Base-by-base conservation (phyloP, 2,888 invertebrate genomes). In the Tinea trinotella region DNA sequence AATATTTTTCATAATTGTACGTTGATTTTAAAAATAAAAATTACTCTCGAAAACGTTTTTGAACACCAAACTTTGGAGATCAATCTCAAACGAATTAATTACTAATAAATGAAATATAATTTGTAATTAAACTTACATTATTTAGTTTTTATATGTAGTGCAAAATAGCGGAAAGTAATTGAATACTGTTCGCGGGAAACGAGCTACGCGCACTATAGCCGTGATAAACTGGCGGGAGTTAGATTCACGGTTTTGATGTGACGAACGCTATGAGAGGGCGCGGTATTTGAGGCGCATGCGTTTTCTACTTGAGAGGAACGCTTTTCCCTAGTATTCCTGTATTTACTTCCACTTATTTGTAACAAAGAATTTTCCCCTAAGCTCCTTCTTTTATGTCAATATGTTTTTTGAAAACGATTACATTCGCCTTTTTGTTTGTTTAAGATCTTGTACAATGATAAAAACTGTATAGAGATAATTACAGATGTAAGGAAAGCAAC, bases 191-290 rank as follows among this genome's bases (percentile, higher is more conserved):
- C 3, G 13, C 13, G 10, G 10, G 13, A n/a, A 15, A 35, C 40
- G 40, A n/a, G 40, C 40, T 3, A 40, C 13, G 13, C 13, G 13
- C 40, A 40, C 40, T 4, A 12, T n/a, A 40, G 40, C 13, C n/a
- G 40, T 15, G 40, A 40, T 40, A 7, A 30, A 40, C 40, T 40
- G 40, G 40, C 40, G 40, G 40, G 40, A 40, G 40, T 13, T 40
- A 13, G 40, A 13, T 24, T 13, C 40, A 40, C 40, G n/a, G 13
- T 40, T n/a, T 40, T 40, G 40, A 4, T 3, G 3, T 7, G n/a
- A 35, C 22, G 30, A 7, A n/a, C 30, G 40, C 40, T 48, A n/a
- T n/a, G n/a, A n/a, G 19, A 48, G 19, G 48, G 48, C 48, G 48
- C 19, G 19, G 40, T 40, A 15, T 48, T 48, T n/a, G 18, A 9